These are phyloP conservation scores for Papilio polytes DNA, from an alignment of 1,140 invertebrate genomes.

Conservation along the genomic window DNA sequence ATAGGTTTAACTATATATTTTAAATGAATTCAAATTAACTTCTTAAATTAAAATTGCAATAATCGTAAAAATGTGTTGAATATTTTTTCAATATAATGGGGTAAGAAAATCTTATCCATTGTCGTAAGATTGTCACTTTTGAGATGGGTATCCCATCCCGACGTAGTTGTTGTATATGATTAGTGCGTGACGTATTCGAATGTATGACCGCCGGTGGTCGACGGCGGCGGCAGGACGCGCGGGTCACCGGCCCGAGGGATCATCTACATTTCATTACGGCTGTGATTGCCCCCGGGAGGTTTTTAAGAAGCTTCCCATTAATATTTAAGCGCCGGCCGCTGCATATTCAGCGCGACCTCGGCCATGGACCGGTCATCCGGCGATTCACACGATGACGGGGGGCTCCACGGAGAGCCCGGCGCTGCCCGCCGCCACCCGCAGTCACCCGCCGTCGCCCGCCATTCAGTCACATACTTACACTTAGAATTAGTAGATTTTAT, in stretches of 20 bases:
- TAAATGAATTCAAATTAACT: neutral
- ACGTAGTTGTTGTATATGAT: constrained; percentile 17
- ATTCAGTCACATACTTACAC: neutral
- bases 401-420: constrained; percentile 4
- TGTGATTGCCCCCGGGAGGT: constrained; percentile 67
- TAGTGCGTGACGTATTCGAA: constrained; percentile 32
- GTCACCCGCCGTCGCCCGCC: neutral
- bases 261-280: constrained; percentile 72
- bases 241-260: constrained; percentile 62
- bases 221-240: constrained; percentile 46
- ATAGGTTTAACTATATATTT: neutral
- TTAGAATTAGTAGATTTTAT: neutral
- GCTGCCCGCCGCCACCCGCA: neutral
- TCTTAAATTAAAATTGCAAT: neutral
- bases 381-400: constrained; percentile 41
- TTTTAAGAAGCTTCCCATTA: constrained; percentile 70
- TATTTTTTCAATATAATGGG: constrained; percentile 8
- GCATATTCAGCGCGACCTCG: constrained; percentile 74
- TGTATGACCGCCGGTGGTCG: constrained; percentile 14
- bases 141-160: constrained; percentile 30
- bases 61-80: neutral
- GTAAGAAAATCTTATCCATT: neutral
- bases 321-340: constrained; percentile 69
- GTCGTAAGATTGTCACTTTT: constrained; percentile 36
- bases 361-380: constrained; percentile 70